A percentile compares a stretch with the other conserved stretches of the same genome.
These are phyloP conservation scores for Merluccius polli DNA, from an alignment of 2,797 vertebrate species.

Conservation along the genomic window DNA sequence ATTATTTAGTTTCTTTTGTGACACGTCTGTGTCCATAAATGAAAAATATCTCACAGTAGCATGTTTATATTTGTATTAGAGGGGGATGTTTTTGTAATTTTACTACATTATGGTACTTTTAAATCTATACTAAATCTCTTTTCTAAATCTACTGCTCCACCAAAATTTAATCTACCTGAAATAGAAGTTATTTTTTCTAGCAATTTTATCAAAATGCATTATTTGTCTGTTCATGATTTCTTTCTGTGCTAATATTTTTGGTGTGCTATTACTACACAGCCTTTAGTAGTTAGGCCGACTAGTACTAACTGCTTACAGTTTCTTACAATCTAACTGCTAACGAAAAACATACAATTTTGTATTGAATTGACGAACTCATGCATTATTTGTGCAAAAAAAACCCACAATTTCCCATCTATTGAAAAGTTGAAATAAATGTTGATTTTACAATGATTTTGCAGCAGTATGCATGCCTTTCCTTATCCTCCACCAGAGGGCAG, in stretches of 20 bases:
- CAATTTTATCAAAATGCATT: constrained; percentile 40
- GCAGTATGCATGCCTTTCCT: not conserved
- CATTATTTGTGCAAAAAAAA: constrained; percentile 71
- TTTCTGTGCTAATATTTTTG: constrained; percentile 32
- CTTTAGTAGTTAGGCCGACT: constrained; percentile 29
- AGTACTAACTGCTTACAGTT: not conserved
- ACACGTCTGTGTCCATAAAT: constrained; percentile 36
- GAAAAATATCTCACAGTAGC: not conserved
- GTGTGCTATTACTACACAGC: constrained; percentile 40
- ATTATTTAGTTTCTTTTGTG: constrained; percentile 42
- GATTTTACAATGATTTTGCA: constrained; percentile 52
- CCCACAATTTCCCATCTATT: constrained; percentile 52
- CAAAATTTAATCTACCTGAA: constrained; percentile 56
- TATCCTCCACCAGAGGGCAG: constrained; percentile 50
- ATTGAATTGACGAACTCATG: constrained; percentile 92
- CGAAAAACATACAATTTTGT: constrained; percentile 77
- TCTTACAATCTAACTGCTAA: constrained; percentile 87
- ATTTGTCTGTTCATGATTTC: constrained; percentile 46
- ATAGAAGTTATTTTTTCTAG: constrained; percentile 55
- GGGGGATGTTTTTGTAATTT: constrained; percentile 2
- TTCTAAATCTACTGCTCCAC: constrained; percentile 45
- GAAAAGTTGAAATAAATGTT: constrained; percentile 66
- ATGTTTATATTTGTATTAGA: not conserved
- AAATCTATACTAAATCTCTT: not conserved
- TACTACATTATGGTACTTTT: not conserved